Base-by-base conservation (phyloP, 1,140 invertebrate genomes). In the Wasmannia auropunctata region DNA sequence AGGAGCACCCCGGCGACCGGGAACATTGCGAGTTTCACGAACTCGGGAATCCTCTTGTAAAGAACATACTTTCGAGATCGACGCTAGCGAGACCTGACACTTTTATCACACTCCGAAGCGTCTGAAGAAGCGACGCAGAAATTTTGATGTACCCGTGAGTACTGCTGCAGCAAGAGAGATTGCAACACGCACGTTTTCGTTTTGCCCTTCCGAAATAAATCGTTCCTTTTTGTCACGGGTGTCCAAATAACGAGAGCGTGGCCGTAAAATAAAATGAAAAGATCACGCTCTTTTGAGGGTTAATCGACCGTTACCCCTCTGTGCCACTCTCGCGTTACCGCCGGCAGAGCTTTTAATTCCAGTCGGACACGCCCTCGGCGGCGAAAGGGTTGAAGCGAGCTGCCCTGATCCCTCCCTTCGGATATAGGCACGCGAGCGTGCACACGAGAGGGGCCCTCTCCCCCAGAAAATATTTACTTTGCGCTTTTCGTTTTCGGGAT, bases 231-330 rank as follows among this genome's bases (percentile, higher is more conserved):
- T 25, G 22, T 46, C 22, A 43, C 16, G n/a, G 19, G 0, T 34
- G 28, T 19, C 25, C 7, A 34, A 65, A 34, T 34, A 79, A 63
- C 40, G 40, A 34, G 37, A 43, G 14, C 58, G 40, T 10, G 28
- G 19, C 43, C 34, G 2, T 34, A 49, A 46, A 37, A 65, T 79
- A 79, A 65, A 43, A 46, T 77, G 19, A 62, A 75, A 75, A 75
- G 75, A 65, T 49, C 40, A 46, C 14, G 58, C 75, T 58, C 34
- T 79, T 79, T 79, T 79, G n/a, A 79, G 14, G 2, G 28, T 79
- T 65, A 79, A 79, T 65, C 58, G 58, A 65, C 75, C 51, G 34
- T 75, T n/a, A n/a, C 16, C 14, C 16, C 31, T 28, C 14, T 25
- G 11, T 40, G 49, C 58, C n/a, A n/a, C n/a, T 76, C 25, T 76